Conservation (phyloP, 2,888 invertebrate genomes). For the Thyatira batis region DNA sequence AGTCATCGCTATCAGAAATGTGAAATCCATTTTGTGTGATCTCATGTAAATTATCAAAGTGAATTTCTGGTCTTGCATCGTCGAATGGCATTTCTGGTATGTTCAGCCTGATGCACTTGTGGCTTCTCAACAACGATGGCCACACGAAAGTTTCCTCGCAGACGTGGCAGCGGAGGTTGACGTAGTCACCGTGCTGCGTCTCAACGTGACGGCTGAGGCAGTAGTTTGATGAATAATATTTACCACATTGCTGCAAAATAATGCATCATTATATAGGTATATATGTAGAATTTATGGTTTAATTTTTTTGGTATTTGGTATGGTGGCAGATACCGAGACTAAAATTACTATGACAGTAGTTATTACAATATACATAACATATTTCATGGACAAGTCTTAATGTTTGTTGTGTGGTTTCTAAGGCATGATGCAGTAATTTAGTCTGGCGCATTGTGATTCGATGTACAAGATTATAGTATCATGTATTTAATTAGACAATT, state of each 20-base stretch:
- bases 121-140: constrained; percentile 54
- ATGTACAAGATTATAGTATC: too few relatives aligned
- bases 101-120: constrained; percentile 57
- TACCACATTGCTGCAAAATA: constrained; percentile 58
- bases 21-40: constrained; percentile 42
- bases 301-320: too few relatives aligned
- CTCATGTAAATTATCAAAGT: constrained; percentile 52
- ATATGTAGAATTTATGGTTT: constrained; percentile 1
- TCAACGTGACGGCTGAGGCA: constrained; percentile 58
- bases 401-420: too few relatives aligned
- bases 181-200: constrained; percentile 42
- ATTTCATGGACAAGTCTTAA: too few relatives aligned
- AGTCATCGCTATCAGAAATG: constrained; percentile 49
- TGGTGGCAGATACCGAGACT: too few relatives aligned
- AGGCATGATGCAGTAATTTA: too few relatives aligned
- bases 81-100: constrained; percentile 59
- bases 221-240: constrained; percentile 55
- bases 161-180: constrained; percentile 47
- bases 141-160: constrained; percentile 69
- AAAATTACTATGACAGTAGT: too few relatives aligned
- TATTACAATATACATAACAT: too few relatives aligned
- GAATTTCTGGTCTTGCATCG: constrained; percentile 60
- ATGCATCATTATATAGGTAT: too few relatives aligned
- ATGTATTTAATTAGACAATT: too few relatives aligned
- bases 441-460: too few relatives aligned